Percentiles rank a stretch among this genome's conserved stretches.
phyloP scores from a whole-genome alignment of 1,140 invertebrate species.

The Lepidostoma basale region DNA sequence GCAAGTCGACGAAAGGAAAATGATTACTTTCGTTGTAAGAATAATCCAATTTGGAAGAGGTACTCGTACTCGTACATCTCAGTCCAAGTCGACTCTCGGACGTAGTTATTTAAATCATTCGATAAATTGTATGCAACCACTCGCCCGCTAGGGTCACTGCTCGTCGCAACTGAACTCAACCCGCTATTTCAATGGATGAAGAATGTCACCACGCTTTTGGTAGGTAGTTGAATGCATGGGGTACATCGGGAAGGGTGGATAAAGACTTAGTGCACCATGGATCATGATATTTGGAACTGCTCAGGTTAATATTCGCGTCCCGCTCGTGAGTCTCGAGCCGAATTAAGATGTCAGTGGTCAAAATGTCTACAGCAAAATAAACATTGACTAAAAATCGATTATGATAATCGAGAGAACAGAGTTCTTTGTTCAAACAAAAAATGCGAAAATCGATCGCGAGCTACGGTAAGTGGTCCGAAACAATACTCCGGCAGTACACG shows the following conservation, averaged over 20 bases:
- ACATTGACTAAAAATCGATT: slow-evolving; percentile 2
- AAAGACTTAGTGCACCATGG: too few relatives aligned
- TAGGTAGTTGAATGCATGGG: too few relatives aligned
- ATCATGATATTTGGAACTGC: too few relatives aligned
- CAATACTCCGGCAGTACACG: slow-evolving; percentile 18
- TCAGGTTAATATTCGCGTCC: too few relatives aligned
- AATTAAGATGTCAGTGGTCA: background rate
- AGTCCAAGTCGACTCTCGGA: slow-evolving; percentile 1
- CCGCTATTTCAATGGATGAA: too few relatives aligned
- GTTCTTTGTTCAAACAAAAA: slow-evolving; percentile 29
- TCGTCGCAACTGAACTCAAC: too few relatives aligned
- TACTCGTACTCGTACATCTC: slow-evolving; percentile 1
- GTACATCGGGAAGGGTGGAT: too few relatives aligned
- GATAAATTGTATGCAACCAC: slow-evolving; percentile 9
- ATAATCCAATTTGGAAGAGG: slow-evolving; percentile 12
- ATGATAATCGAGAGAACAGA: slow-evolving; percentile 7
- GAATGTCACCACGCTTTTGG: too few relatives aligned
- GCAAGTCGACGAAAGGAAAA: slow-evolving; percentile 2
- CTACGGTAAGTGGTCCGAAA: slow-evolving; percentile 12
- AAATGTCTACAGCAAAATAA: slow-evolving; percentile 17
- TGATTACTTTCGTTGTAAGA: slow-evolving; percentile 1
- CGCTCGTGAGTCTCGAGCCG: too few relatives aligned
- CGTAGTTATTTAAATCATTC: background rate
- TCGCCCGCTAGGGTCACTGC: background rate
- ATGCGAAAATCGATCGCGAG: slow-evolving; percentile 18